Evolutionary conservation across 2,113 vertebrate species (phyloP), one percentile per base, ranked within the genome.

Genomic region (Electrona antarctica): DNA sequence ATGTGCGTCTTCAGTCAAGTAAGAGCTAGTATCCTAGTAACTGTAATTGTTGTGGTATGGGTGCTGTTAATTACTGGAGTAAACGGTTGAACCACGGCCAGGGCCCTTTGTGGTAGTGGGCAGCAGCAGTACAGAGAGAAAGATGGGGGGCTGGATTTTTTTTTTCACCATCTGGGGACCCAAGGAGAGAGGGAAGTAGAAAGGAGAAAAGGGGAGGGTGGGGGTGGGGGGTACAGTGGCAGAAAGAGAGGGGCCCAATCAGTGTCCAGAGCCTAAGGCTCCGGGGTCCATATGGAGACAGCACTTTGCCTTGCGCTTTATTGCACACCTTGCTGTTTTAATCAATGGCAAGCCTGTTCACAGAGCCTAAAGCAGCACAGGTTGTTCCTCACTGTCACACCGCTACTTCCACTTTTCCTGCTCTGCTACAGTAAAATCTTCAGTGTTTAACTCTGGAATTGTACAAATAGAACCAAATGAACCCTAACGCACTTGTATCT

Each of bases 31-130:
- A 76, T 77, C 76, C 68, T 94, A 92, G 93, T 88, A 93, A 94
- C 94, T 95, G 94, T 96, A 97, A 97, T 96, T 97, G 96, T 96
- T 96, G 96, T 96, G 94, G 95, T 96, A 95, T 96, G 94, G 94
- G 94, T 96, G 95, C 94, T 96, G 96, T 98, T 98, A 98, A 98
- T 98, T 98, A 98, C 96, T 96, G 96, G 94, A 97, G 95, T 97
- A 97, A 98, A 98, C 94, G 96, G 95, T 96, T 98, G 96, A 97
- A 96, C 96, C 95, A 90, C 91, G 95, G 96, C 97, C 97, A 97
- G 95, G 95, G 95, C 95, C 95, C 95, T 97, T 98, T 98, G 96
- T 98, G 96, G 92, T 90, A 90, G 88, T 82, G 94, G 94, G 91
- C 93, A 94, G 93, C 92, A 93, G 94, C 93, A 71, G 84, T 77